Conservation (phyloP, 2,888 invertebrate genomes). For the Cataglyphis rosenhaueri region DNA sequence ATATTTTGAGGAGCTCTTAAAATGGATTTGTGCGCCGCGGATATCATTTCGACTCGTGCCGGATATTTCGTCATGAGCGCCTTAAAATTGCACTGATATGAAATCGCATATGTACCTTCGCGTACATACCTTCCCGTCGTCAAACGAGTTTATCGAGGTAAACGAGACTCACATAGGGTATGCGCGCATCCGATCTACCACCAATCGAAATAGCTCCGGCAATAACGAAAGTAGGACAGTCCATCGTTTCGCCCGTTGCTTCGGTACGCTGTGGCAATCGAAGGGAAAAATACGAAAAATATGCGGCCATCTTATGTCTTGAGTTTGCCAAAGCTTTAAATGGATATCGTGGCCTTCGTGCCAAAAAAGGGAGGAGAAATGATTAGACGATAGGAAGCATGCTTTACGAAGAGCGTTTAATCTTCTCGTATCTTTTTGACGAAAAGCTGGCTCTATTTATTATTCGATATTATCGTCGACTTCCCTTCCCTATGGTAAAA, state of each 20-base stretch:
- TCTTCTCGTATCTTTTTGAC: constrained; percentile 13
- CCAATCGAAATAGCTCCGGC: constrained; percentile 52
- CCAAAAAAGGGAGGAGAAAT: constrained; percentile 23
- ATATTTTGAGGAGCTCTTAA: constrained; percentile 15
- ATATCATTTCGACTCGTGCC: constrained; percentile 24
- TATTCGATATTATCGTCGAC: constrained; percentile 18
- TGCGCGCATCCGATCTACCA: constrained; percentile 47
- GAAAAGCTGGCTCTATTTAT: background rate
- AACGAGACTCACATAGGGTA: constrained; percentile 37
- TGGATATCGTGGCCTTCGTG: constrained; percentile 35
- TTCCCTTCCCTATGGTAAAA: background rate
- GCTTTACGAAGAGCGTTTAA: constrained; percentile 12
- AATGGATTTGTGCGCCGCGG: constrained; percentile 12
- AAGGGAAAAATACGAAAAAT: constrained; percentile 43
- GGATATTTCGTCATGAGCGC: constrained; percentile 35
- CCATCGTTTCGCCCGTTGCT: constrained; percentile 39
- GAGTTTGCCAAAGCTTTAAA: constrained; percentile 47
- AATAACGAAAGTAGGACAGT: constrained; percentile 52
- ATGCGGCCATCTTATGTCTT: background rate
- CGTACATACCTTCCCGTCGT: background rate
- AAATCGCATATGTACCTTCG: constrained; percentile 14
- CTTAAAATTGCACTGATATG: constrained; percentile 25
- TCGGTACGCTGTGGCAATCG: background rate
- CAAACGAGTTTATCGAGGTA: constrained; percentile 49
- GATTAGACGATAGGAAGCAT: constrained; percentile 34